Base-by-base conservation (phyloP, 2,797 vertebrate species). In the Gymnothorax javanicus region DNA sequence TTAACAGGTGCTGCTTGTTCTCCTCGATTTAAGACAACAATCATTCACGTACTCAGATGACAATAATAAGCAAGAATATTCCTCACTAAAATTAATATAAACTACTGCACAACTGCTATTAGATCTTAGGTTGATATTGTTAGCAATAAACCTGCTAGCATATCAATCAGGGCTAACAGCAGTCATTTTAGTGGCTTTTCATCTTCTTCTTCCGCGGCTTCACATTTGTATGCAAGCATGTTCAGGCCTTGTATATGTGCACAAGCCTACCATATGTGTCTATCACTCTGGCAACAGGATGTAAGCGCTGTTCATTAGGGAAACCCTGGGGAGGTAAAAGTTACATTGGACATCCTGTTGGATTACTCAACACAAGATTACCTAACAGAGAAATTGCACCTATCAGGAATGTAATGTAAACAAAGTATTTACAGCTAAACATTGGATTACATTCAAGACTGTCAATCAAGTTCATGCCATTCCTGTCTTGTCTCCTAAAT, bases 311-410 rank as follows among this genome's bases (percentile, higher is more conserved):
- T 25, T 56, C 73, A 23, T 57, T 7, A 27, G 79, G 79, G 79
- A 87, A 69, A 58, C 81, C 86, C 67, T 87, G 56, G 20, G 9
- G 25, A 59, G 50, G 27, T 82, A 67, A 20, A 73, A 59, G 82
- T 52, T 54, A 52, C 67, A 43, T 64, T 23, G 50, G 8, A 20
- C 77, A 56, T 83, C 25, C 62, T 83, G 56, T 50, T 83, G 23
- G 64, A 50, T 59, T 69, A 13, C 25, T 83, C 52, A 73, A 83
- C n/a, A 81, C 15, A 52, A 86, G 59, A 33, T 81, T 54, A 75
- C 43, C 67, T 58, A 25, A 56, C 67, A 50, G 71, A n/a, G 57
- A 9, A 6, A 33, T 50, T 57, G 73, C 81, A 9, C 62, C 15
- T 17, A 23, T 82, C 60, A 73, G 33, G 54, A 69, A 43, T 27